These are phyloP conservation scores for Andrena hattorfiana DNA, from an alignment of 2,888 invertebrate genomes.

Conservation along the genomic window DNA sequence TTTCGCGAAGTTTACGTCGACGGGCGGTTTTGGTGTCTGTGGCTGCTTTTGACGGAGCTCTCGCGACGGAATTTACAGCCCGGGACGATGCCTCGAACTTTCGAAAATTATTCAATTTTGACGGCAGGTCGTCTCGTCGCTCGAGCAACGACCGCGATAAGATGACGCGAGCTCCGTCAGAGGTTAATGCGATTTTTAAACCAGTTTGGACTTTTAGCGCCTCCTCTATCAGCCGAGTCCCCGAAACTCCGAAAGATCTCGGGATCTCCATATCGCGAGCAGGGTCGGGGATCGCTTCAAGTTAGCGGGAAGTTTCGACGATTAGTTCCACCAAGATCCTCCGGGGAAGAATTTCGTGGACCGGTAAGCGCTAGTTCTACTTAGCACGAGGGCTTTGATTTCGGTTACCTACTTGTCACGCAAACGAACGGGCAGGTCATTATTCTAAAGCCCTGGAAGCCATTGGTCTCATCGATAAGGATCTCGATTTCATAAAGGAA, in stretches of 20 bases:
- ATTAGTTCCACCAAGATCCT: constrained; percentile 34
- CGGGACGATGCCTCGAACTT: background rate
- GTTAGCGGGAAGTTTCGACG: constrained; percentile 44
- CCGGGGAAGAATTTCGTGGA: background rate
- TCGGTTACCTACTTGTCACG: background rate
- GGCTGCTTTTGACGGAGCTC: constrained; percentile 33
- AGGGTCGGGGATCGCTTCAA: constrained; percentile 39
- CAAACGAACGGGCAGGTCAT: constrained; percentile 11
- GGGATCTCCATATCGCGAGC: constrained; percentile 31
- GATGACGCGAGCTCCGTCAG: constrained; percentile 8
- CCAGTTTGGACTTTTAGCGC: constrained; percentile 37
- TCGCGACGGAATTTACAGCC: constrained; percentile 24
- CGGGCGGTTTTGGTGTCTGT: constrained; percentile 34
- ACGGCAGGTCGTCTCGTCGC: background rate
- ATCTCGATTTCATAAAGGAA: no score
- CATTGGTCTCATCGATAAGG: background rate
- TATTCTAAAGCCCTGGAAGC: background rate
- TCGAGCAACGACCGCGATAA: constrained; percentile 15
- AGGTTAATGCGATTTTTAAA: constrained; percentile 32
- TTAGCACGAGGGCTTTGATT: background rate
- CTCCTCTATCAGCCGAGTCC: constrained; percentile 6
- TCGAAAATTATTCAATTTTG: constrained; percentile 1
- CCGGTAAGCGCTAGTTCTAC: constrained; percentile 3
- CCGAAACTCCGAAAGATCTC: constrained; percentile 18
- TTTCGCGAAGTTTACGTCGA: constrained; percentile 35